Evolutionary conservation across 2,113 vertebrate species (phyloP).

Genomic region (Proterorhinus semilunaris): DNA sequence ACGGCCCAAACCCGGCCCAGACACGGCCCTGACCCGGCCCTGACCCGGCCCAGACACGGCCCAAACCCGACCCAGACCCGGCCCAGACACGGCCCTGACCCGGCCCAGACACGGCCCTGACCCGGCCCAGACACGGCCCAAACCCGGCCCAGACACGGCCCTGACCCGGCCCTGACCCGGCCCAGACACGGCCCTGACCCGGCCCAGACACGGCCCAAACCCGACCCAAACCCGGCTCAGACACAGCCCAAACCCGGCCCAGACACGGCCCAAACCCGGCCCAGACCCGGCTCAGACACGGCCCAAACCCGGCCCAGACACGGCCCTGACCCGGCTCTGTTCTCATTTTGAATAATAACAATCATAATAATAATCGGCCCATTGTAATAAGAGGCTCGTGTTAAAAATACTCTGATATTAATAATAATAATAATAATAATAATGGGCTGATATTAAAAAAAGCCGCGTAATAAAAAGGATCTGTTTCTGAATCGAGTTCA

Average conservation of each 20-base stretch:
- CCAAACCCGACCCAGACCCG: not conserved
- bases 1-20: not conserved
- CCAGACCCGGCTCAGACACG: not conserved
- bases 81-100: not conserved
- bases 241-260: too few relatives aligned
- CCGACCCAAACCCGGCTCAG: not conserved
- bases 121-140: too few relatives aligned
- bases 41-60: not conserved
- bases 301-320: not conserved
- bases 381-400: not conserved
- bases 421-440: not conserved
- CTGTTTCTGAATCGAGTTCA: not conserved
- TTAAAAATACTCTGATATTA: not conserved
- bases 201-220: not conserved
- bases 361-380: too few relatives aligned
- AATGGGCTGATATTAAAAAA: not conserved
- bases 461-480: too few relatives aligned
- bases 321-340: not conserved
- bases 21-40: not conserved
- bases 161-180: not conserved
- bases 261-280: not conserved
- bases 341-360: too few relatives aligned
- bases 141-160: not conserved
- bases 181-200: not conserved
- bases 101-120: not conserved